phyloP scores from a whole-genome alignment of 2,888 invertebrate species.

The Drosophila lutescens region DNA sequence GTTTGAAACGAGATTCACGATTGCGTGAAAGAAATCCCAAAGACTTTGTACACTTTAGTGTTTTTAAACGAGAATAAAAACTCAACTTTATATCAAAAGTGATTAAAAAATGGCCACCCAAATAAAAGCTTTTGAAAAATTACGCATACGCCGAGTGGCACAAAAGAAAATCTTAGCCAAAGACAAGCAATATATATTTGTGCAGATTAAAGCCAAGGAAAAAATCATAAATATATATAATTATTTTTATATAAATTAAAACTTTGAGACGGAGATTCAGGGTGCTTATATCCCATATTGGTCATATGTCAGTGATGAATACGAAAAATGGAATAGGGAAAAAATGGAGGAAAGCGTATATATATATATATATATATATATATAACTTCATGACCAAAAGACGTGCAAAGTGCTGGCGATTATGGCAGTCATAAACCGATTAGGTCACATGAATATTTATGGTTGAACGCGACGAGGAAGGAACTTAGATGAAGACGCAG shows the following conservation, averaged over 20 bases:
- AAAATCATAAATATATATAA: too few species aligned
- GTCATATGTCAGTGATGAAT: slow-evolving; percentile 23
- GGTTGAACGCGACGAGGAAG: slow-evolving; percentile 26
- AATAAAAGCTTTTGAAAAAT: not conserved
- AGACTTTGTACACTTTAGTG: not conserved
- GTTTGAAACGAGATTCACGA: slow-evolving; percentile 18
- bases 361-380: too few species aligned
- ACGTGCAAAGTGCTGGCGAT: slow-evolving; percentile 62
- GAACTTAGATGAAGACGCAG: slow-evolving; percentile 12
- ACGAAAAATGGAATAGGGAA: slow-evolving; percentile 5
- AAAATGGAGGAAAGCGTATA: slow-evolving; percentile 12
- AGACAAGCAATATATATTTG: too few species aligned
- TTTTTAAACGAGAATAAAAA: not conserved
- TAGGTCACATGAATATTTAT: slow-evolving; percentile 74
- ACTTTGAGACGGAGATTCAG: not conserved
- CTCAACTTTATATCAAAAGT: too few species aligned
- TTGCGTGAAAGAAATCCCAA: slow-evolving; percentile 29
- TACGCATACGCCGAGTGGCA: not conserved
- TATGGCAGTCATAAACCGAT: slow-evolving; percentile 69
- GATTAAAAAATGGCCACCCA: too few species aligned
- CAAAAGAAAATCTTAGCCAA: not conserved
- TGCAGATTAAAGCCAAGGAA: not conserved
- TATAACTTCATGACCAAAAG: slow-evolving; percentile 52
- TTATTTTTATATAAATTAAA: too few species aligned
- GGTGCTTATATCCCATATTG: slow-evolving; percentile 36